Conservation (phyloP, 2,888 invertebrate genomes). For the Leucophenga montana region DNA sequence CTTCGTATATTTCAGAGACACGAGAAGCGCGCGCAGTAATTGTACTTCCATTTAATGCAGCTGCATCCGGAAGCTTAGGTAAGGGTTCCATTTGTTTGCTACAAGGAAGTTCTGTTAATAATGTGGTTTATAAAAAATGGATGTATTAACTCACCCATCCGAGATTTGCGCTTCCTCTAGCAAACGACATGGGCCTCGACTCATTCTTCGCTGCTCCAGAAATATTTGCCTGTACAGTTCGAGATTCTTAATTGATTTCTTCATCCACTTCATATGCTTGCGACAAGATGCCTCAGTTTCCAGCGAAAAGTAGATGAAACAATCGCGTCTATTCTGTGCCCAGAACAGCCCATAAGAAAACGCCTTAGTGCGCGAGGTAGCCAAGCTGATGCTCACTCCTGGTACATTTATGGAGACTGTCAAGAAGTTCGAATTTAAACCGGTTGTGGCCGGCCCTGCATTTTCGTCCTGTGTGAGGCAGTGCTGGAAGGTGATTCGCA, state of each 20-base stretch:
- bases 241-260: slow-evolving; percentile 72
- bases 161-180: not conserved
- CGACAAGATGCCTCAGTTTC: slow-evolving; percentile 70
- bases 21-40: slow-evolving; percentile 65
- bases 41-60: slow-evolving; percentile 40
- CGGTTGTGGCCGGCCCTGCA: slow-evolving; percentile 31
- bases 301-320: slow-evolving; percentile 71
- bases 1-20: slow-evolving; percentile 72
- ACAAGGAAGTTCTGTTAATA: not conserved
- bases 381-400: slow-evolving; percentile 69
- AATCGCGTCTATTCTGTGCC: slow-evolving; percentile 72
- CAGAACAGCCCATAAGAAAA: slow-evolving; percentile 72
- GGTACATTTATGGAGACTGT: slow-evolving; percentile 72
- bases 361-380: slow-evolving; percentile 71
- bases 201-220: slow-evolving; percentile 67
- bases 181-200: slow-evolving; percentile 54
- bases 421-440: slow-evolving; percentile 39
- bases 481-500: slow-evolving; percentile 68
- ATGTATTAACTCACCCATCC: not conserved
- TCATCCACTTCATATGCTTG: slow-evolving; percentile 73
- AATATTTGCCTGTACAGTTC: slow-evolving; percentile 71
- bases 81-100: too few relatives aligned
- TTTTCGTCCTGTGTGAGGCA: slow-evolving; percentile 32
- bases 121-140: not conserved
- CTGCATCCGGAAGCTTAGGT: slow-evolving; percentile 67